Evolutionary conservation across 2,113 vertebrate genomes (phyloP).

Genomic region (Sterrhoptilus dennistouni): DNA sequence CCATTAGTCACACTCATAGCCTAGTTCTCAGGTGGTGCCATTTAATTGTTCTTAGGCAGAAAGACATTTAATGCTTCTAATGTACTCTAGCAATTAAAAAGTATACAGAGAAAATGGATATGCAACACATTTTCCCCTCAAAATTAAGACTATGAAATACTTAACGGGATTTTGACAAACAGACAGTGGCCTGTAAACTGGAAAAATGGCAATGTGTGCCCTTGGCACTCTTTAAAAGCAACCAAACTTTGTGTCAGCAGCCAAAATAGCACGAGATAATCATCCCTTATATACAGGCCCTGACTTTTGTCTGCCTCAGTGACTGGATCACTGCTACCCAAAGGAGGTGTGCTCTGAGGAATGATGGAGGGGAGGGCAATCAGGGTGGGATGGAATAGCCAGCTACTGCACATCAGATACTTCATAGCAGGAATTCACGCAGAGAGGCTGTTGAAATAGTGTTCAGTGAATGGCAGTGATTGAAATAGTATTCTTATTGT

Average conservation of each 20-base stretch:
- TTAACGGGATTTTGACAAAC: background rate
- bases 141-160: background rate
- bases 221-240: background rate
- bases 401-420: background rate
- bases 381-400: background rate
- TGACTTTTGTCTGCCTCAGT: background rate
- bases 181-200: background rate
- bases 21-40: background rate
- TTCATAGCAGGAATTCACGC: slow-evolving; percentile 13
- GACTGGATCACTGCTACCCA: background rate
- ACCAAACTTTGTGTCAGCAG: background rate
- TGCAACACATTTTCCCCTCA: background rate
- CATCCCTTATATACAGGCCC: background rate
- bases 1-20: background rate
- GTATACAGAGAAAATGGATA: background rate
- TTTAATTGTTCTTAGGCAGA: background rate
- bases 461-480: slow-evolving; percentile 45
- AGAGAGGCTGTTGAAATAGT: slow-evolving; percentile 16
- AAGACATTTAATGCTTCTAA: background rate
- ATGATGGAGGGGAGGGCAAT: background rate
- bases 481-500: slow-evolving; percentile 38
- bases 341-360: background rate
- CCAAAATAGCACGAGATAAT: background rate
- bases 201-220: background rate
- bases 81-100: background rate